These are phyloP conservation scores for Amiota communis DNA, from an alignment of 2,888 invertebrate genomes.

Conservation along the genomic window DNA sequence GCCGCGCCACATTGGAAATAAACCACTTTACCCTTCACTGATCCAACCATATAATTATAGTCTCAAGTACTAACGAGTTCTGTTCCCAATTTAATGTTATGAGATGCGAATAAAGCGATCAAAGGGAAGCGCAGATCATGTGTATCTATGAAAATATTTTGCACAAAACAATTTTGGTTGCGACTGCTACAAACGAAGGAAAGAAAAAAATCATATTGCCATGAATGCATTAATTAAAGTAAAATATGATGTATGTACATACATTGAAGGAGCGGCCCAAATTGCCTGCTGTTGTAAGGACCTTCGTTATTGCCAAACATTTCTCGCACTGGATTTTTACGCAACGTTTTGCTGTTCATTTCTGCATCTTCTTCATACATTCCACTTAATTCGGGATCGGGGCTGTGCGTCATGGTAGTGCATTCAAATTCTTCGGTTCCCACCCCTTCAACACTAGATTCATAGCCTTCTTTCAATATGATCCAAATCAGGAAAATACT, in stretches of 20 bases:
- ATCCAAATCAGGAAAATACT: constrained; percentile 97
- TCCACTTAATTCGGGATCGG: constrained; percentile 68
- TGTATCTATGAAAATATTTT: constrained; percentile 98
- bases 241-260: no score
- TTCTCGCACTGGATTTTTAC: constrained; percentile 80
- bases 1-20: constrained; percentile 92
- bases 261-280: constrained; percentile 97
- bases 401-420: constrained; percentile 46
- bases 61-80: constrained; percentile 99
- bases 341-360: constrained; percentile 65
- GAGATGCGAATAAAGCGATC: constrained; percentile 90
- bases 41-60: constrained; percentile 97
- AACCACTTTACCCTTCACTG: constrained; percentile 92
- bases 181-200: constrained; percentile 89
- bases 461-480: constrained; percentile 92
- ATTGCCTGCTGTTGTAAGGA: constrained; percentile 93
- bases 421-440: constrained; percentile 68
- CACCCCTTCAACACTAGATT: constrained; percentile 77
- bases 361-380: constrained; percentile 75
- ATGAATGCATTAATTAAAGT: no score
- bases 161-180: constrained; percentile 96
- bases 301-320: constrained; percentile 86
- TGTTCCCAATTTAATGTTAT: constrained; percentile 90
- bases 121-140: constrained; percentile 97
- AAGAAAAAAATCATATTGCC: no score